Evolutionary conservation across 2,888 invertebrate genomes (phyloP), one percentile per base, ranked within the genome.

Genomic region (Drosophila phalerata): DNA sequence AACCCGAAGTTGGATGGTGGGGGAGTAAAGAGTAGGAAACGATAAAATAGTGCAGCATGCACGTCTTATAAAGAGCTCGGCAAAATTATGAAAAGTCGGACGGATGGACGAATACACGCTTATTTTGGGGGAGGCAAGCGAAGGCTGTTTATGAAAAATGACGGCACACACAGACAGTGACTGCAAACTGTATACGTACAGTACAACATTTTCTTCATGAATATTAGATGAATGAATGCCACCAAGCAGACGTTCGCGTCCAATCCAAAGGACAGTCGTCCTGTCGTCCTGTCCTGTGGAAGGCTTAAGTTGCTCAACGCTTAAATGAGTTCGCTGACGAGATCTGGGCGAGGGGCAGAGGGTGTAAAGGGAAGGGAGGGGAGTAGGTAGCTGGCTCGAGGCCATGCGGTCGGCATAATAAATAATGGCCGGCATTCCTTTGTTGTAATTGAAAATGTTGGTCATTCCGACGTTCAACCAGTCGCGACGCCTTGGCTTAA

Each of bases 401-500:
- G 84, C 79, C 88, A 84, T 84, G 84, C 78, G 90, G 87, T 80
- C 90, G 90, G 88, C 83, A 90, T 90, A 88, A 88, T 88, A 88
- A 90, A 90, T 90, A 90, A 90, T 90, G 85, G 79, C 89, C 88
- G 79, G 88, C 88, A 90, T 88, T 88, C 89, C 85, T 89, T 90
- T 86, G 85, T 83, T 88, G 88, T 91, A 90, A 91, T 90, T 91
- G 90, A 90, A 90, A 90, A 89, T 91, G 90, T 90, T 82, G 90
- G 90, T 89, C 88, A 91, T 90, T 89, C 88, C 82, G 61, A 71
- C 70, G 57, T 51, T 64, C 40, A 49, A 57, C 45, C 66, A 67
- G 68, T 81, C 65, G 76, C 69, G 68, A 68, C 69, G 67, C 49
- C 60, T 56, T 65, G 64, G 86, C 87, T 90, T 90, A 82, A 90